These are phyloP conservation scores for Caradrina clavipalpis DNA, from an alignment of 2,888 invertebrate genomes.

Conservation along the genomic window DNA sequence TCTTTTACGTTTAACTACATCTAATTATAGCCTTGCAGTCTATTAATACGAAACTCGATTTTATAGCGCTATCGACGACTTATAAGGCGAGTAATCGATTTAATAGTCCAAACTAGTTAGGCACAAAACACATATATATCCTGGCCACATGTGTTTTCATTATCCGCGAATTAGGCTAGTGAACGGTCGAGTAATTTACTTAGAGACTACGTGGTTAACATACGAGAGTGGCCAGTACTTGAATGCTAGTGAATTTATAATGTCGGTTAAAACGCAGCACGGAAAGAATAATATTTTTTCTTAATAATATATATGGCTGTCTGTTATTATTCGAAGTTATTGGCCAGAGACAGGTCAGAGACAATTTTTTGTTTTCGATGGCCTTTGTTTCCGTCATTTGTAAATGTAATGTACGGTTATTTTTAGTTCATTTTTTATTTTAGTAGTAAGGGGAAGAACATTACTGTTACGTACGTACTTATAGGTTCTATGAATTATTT, in stretches of 20 bases:
- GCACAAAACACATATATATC: constrained; percentile 50
- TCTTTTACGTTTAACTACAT: constrained; percentile 30
- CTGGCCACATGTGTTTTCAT: constrained; percentile 60
- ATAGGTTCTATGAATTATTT: neutral
- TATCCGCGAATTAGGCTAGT: constrained; percentile 53
- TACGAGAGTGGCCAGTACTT: constrained; percentile 38
- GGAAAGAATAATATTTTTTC: constrained; percentile 1
- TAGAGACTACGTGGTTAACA: constrained; percentile 53
- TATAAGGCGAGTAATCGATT: constrained; percentile 48
- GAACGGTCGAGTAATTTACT: constrained; percentile 59
- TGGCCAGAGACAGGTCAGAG: constrained; percentile 1
- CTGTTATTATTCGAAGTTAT: constrained; percentile 4
- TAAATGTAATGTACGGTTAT: constrained; percentile 7
- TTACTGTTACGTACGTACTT: neutral
- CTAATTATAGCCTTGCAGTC: constrained; percentile 56
- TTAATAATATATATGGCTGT: constrained; percentile 7
- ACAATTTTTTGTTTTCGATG: constrained; percentile 9
- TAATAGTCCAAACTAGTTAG: constrained; percentile 33
- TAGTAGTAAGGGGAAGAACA: neutral
- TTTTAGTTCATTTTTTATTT: neutral
- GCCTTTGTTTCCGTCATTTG: constrained; percentile 13
- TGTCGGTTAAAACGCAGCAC: constrained; percentile 26
- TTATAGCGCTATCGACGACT: constrained; percentile 35
- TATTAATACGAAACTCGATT: constrained; percentile 51
- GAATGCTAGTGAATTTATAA: constrained; percentile 42